Evolutionary conservation across 2,113 vertebrate species (phyloP).

Genomic region (Numenius arquata): DNA sequence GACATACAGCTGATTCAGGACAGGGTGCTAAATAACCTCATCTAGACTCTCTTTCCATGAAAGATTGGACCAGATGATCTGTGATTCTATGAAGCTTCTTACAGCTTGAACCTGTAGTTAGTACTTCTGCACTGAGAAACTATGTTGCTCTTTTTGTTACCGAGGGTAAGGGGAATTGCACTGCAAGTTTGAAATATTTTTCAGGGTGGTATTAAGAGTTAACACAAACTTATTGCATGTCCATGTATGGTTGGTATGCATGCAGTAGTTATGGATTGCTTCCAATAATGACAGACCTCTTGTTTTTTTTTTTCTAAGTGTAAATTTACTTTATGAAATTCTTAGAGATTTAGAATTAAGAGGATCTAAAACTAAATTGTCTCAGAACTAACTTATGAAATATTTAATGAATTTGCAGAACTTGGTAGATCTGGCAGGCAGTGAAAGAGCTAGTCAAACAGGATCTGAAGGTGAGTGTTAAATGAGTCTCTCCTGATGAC

Average conservation of each 20-base stretch:
- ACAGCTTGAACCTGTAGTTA: not conserved
- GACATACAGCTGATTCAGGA: not conserved
- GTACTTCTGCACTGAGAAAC: not conserved
- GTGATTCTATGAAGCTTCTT: not conserved
- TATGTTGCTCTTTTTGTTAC: not conserved
- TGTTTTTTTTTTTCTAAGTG: not conserved
- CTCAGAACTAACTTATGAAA: not conserved
- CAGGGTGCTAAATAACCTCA: not conserved
- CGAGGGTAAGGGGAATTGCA: not conserved
- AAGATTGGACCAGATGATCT: not conserved
- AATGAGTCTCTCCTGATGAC: not conserved
- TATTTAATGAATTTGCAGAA: conserved; percentile 77
- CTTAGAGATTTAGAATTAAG: not conserved
- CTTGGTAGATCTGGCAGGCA: conserved; percentile 93
- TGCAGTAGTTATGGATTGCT: not conserved
- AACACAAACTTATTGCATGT: not conserved
- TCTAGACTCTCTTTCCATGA: not conserved
- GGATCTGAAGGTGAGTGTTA: conserved; percentile 87
- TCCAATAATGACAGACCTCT: not conserved
- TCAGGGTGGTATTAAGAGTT: not conserved
- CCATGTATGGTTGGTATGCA: not conserved
- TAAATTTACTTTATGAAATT: not conserved
- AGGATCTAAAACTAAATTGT: not conserved
- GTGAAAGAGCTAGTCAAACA: conserved; percentile 94
- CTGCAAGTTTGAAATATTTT: not conserved